Base-by-base conservation (phyloP, 2,888 invertebrate genomes). In the Agrotis clavis region DNA sequence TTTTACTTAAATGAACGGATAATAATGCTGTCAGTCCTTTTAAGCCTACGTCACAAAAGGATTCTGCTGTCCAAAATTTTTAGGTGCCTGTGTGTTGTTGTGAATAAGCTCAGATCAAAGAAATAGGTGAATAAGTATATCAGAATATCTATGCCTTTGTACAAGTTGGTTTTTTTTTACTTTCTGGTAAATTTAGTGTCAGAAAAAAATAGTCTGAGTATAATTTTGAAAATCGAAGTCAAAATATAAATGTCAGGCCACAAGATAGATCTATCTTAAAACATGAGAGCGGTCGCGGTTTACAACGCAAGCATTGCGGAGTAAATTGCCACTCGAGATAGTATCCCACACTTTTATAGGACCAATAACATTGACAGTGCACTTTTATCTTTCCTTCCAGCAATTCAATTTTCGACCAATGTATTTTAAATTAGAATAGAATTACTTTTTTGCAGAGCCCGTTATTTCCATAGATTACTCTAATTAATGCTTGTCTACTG, bases 261-360 rank as follows among this genome's bases (percentile, higher is more conserved):
- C 14, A 35, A 68, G 53, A 74, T 61, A 30, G 50, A 76, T 74
- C 60, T 54, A 76, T 74, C 60, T 50, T 45, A 21, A 25, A 62
- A 77, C 67, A 9, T 51, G 48, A 61, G 69, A 47, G 45, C 56
- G 70, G 30, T 51, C 54, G 35, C 25, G 77, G 57, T 59, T 56
- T 57, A 64, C 60, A 56, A 60, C 47, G 54, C 62, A 60, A 66
- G 65, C 67, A 50, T 60, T 67, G 67, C 57, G 45, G 14, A 61
- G 56, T 74, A 79, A 77, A 79, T 66, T 77, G 79, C 56, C 66
- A 35, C 61, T 74, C 30, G n/a, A 74, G 60, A 45, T 51, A 51
- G 30, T 19, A 71, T 78, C 50, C 54, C 45, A 61, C 50, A 61
- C 35, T 50, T 74, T 56, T 62, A 78, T 71, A 19, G 50, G 14